Conservation (phyloP, 2,888 invertebrate genomes). For the Himalopsyche kuldschensis region DNA sequence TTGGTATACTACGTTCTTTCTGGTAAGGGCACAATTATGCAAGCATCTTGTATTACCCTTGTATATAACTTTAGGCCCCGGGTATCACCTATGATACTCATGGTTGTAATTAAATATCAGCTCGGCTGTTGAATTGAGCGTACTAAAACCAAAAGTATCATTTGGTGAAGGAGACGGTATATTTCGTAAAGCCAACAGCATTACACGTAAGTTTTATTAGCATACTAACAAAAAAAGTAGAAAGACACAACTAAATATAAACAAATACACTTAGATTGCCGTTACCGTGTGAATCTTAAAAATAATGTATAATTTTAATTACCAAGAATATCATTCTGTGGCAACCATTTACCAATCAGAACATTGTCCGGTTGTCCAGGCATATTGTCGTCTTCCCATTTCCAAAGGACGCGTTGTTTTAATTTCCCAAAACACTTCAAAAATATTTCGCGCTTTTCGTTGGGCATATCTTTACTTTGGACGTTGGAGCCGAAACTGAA, state of each 20-base stretch:
- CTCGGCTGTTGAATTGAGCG: too few species aligned
- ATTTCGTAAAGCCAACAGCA: too few species aligned
- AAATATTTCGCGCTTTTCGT: constrained; percentile 55
- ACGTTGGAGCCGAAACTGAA: constrained; percentile 65
- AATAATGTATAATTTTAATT: too few species aligned
- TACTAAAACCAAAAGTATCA: too few species aligned
- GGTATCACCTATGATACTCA: too few species aligned
- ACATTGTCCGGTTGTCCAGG: constrained; percentile 61
- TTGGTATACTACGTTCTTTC: too few species aligned
- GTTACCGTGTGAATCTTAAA: too few species aligned
- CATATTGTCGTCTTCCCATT: constrained; percentile 65
- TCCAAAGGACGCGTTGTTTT: constrained; percentile 70
- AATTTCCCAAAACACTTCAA: constrained; percentile 60
- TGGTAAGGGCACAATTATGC: too few species aligned
- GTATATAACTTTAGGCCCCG: too few species aligned
- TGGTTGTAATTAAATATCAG: too few species aligned
- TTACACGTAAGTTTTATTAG: background rate
- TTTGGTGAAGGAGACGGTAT: too few species aligned
- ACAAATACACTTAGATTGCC: background rate
- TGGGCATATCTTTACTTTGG: constrained; percentile 56
- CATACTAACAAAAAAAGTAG: background rate
- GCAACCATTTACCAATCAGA: constrained; percentile 65
- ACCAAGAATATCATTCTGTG: constrained; percentile 66
- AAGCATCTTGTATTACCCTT: too few species aligned
- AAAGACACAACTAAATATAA: background rate